Base-by-base conservation (phyloP, 2,113 vertebrate species). In the Tragelaphus buxtoni region DNA sequence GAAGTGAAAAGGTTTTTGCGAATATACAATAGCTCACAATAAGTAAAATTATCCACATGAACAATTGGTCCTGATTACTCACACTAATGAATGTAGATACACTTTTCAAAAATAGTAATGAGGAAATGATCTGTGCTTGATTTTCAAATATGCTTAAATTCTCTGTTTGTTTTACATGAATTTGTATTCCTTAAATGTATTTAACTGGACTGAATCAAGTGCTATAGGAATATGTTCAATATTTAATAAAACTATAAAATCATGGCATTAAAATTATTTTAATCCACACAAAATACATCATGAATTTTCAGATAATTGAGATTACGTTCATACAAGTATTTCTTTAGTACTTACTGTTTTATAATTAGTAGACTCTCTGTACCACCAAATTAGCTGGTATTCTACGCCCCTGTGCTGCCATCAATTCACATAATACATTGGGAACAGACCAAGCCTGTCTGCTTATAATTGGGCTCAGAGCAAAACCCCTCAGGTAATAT, bases 381-480 rank as follows among this genome's bases (percentile, higher is more conserved):
- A 51, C 30, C 80, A 60, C 86, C 24, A 94, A 95, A 86, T 86
- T 88, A 97, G 51, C 72, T 93, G 88, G 55, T 82, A 90, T 63
- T 92, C 91, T 91, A 97, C 22, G 60, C 20, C 80, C 81, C 74
- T 88, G 45, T 28, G 26, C 74, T 90, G 39, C 76, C 35, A 82
- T 97, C 88, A 95, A 94, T 95, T 96, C 90, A 91, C 72, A 53
- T 88, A 91, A 87, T 90, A 49, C 47, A 65, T 14, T 81, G 51
- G 13, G 30, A 96, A 96, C 1, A 82, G 74, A 93, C 90, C 65
- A 88, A 96, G 61, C 9, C 91, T 81, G 82, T 93, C 42, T 79
- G 63, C 30, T 91, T 12, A n/a, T 97, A 96, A 97, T 83, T 98
- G 90, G 95, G 80, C 98, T 95, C 97, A 97, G 80, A 97, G 84